Conservation (phyloP, 2,888 invertebrate genomes). For the Volucella inflata region DNA sequence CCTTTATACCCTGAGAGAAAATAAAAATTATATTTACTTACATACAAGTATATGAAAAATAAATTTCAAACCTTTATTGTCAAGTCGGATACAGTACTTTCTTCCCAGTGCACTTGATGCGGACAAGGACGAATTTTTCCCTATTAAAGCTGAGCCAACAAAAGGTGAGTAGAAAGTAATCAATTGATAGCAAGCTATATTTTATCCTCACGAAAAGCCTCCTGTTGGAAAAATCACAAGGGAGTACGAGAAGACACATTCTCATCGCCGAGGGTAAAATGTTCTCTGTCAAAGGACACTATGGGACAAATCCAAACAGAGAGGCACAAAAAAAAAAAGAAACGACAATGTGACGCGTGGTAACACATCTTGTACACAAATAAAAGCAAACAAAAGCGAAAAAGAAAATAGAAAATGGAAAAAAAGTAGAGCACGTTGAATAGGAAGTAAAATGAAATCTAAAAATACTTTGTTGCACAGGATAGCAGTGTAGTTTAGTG, state of each 20-base stretch:
- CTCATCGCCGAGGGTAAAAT: conserved; percentile 2
- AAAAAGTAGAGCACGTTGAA: background rate
- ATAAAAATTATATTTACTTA: too few relatives aligned
- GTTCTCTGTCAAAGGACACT: conserved; percentile 1
- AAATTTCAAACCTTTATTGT: too few relatives aligned
- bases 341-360: conserved; percentile 60
- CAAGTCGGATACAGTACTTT: too few relatives aligned
- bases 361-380: conserved; percentile 71
- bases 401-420: conserved; percentile 31
- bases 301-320: conserved; percentile 39
- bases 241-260: conserved; percentile 16
- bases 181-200: conserved; percentile 43
- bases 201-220: conserved; percentile 7
- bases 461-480: conserved; percentile 37
- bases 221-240: conserved; percentile 26
- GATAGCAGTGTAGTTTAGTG: conserved; percentile 27
- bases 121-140: background rate
- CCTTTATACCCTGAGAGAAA: too few relatives aligned
- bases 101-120: too few relatives aligned
- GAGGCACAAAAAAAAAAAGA: background rate
- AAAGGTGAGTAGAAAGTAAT: conserved; percentile 40
- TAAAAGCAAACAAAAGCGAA: conserved; percentile 26
- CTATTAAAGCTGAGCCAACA: background rate
- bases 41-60: too few relatives aligned
- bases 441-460: conserved; percentile 29